Base-by-base conservation (phyloP, 2,113 vertebrate species). In the Lamprologus lemairii region DNA sequence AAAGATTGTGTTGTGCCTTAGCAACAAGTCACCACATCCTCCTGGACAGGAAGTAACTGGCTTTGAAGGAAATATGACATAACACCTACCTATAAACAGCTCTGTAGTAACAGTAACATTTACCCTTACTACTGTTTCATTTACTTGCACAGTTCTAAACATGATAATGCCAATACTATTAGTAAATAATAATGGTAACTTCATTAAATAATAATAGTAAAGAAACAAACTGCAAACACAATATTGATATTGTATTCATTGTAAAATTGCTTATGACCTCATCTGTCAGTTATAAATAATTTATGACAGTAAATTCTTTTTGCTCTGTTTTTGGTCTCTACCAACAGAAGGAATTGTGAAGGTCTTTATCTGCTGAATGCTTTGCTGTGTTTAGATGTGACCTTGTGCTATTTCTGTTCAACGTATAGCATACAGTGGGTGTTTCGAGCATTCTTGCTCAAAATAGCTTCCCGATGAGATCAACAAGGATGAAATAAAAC, bases 31-130 rank as follows among this genome's bases (percentile, higher is more conserved):
- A 65, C 58, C 53, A 86, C 21, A 33, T 91, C 88, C 86, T 81
- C 40, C 45, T 85, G 28, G 57, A 91, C n/a, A 87, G 89, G 92
- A 93, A 89, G 60, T 26, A 21, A 28, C 57, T 78, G 73, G 3
- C 26, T 78, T 78, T 83, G 21, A 37, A 86, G 75, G 75, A 92
- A 93, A 75, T 57, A 12, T 84, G 84, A 40, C 54, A 58, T 26
- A 85, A 75, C 49, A 58, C 33, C 55, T 71, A 45, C n/a, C 82
- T 68, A 57, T 71, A 81, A 91, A 90, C 88, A 90, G 51, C 13
- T n/a, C 51, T 21, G 55, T n/a, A 65, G 63, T 9, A 23, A 55
- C 68, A 19, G 21, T 19, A 42, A 45, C 7, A 45, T 4, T 71
- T 11, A 6, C n/a, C 26, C 10, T 13, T 28, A 63, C n/a, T 6